Base-by-base conservation (phyloP, 1,140 invertebrate genomes). In the Carposina sasakii region DNA sequence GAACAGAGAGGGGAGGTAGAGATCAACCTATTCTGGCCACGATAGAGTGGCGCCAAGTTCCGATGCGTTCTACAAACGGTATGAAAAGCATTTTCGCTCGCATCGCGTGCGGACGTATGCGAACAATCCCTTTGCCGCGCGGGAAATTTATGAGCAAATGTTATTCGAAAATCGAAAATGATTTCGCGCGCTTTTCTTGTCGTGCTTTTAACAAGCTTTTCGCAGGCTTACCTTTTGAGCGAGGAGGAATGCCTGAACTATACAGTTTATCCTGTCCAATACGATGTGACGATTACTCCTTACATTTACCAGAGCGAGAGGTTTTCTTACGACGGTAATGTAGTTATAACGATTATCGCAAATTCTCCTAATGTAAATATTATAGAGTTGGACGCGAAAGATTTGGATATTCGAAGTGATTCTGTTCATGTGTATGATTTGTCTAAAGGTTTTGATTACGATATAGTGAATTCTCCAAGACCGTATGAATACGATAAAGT, bases 221-320 rank as follows among this genome's bases (percentile, higher is more conserved):
- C 57, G 13, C 45, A 51, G 5, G 54, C 55, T 5, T 52, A 67
- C n/a, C 46, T 72, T 28, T n/a, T 52, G 2, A 54, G 67, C 12
- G 76, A 81, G 21, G 79, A 83, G 57, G 76, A 84, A 55, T 84
- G 79, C 50, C 54, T 84, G 3, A 84, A 84, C 36, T 84, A 81
- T 31, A 84, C 79, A 43, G 71, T 84, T 23, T 84, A 84, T 48
- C 79, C 79, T 45, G 63, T 78, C 43, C 76, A 84, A 52, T 84
- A 84, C 15, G 79, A 84, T 40, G 28, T 83, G 4, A 76, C 61
- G 4, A 61, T 83, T 15, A 69, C 62, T 5, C 79, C 77, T 2
- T 66, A 73, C 26, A 57, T 81, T 26, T 66, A 24, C n/a, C 17
- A 57, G 23, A 50, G 49, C n/a, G 64, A 69, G 2, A 53, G 47